Percentiles rank a stretch among this genome's conserved stretches.
Evolutionary conservation across 2,113 vertebrate genomes (phyloP).

Genomic region (Pseudonaja textilis): DNA sequence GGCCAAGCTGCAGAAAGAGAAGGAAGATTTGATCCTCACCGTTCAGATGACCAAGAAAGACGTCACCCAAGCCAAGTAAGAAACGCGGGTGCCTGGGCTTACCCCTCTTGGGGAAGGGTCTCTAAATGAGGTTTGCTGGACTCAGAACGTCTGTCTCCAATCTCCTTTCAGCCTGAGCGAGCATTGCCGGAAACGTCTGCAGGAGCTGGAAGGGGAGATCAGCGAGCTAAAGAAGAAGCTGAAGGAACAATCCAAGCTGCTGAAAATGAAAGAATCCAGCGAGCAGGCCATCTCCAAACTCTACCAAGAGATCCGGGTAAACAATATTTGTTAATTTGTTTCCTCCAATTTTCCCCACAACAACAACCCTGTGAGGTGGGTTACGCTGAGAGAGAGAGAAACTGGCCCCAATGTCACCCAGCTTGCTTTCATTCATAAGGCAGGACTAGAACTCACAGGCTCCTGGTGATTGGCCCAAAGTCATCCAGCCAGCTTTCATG

Average conservation of each 20-base stretch:
- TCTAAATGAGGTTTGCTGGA: no score
- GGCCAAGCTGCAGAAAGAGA: slow-evolving; percentile 86
- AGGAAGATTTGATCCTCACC: slow-evolving; percentile 83
- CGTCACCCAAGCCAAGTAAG: slow-evolving; percentile 90
- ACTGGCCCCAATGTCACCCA: no score
- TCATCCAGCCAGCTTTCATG: no score
- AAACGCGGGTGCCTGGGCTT: neutral
- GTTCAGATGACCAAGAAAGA: slow-evolving; percentile 91
- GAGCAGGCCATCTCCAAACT: slow-evolving; percentile 85
- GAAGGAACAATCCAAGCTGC: slow-evolving; percentile 87
- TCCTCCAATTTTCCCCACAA: neutral
- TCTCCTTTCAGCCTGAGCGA: slow-evolving; percentile 83
- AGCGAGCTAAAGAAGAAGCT: slow-evolving; percentile 90
- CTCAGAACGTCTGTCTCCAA: neutral
- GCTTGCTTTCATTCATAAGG: no score
- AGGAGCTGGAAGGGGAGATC: slow-evolving; percentile 89
- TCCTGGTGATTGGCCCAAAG: no score
- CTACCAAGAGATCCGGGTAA: slow-evolving; percentile 89
- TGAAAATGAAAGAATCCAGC: slow-evolving; percentile 90
- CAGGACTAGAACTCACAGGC: no score
- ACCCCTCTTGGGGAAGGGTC: neutral
- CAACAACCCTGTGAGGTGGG: neutral
- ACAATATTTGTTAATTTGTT: neutral
- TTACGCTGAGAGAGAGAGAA: no score
- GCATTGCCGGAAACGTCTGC: slow-evolving; percentile 87